phyloP scores from a whole-genome alignment of 2,888 invertebrate genomes.

The Andrena bucephala region DNA sequence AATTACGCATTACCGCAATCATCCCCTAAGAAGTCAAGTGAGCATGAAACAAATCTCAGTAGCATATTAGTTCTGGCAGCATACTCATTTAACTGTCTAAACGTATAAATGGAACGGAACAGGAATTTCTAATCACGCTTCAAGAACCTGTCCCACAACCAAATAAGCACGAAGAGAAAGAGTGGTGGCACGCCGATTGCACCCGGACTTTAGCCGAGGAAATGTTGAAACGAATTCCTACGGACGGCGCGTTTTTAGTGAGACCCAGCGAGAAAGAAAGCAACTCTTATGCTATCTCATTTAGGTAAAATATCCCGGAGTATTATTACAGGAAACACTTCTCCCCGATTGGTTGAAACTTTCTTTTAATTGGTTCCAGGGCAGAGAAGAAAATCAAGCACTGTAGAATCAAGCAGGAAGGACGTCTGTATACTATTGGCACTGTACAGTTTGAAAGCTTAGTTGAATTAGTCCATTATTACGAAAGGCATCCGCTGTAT shows the following conservation, averaged over 20 bases:
- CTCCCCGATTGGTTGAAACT: neutral
- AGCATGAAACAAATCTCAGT: slow-evolving; percentile 63
- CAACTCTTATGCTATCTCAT: slow-evolving; percentile 96
- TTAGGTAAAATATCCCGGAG: slow-evolving; percentile 88
- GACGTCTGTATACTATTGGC: slow-evolving; percentile 95
- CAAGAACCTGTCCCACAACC: slow-evolving; percentile 97
- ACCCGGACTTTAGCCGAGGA: slow-evolving; percentile 95
- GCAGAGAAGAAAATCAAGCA: slow-evolving; percentile 98
- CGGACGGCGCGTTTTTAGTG: slow-evolving; percentile 97
- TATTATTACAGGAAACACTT: neutral
- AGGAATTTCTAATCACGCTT: slow-evolving; percentile 95
- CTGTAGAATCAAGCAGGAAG: slow-evolving; percentile 97
- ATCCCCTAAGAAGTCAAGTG: slow-evolving; percentile 94
- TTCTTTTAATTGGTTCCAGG: slow-evolving; percentile 85
- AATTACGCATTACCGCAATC: slow-evolving; percentile 94
- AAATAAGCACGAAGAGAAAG: slow-evolving; percentile 96
- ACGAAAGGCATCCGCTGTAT: slow-evolving; percentile 96
- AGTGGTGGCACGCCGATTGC: slow-evolving; percentile 95
- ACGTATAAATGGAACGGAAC: slow-evolving; percentile 30
- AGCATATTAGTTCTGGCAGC: neutral
- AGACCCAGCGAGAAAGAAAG: slow-evolving; percentile 95
- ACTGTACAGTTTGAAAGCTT: slow-evolving; percentile 97
- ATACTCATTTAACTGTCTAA: neutral
- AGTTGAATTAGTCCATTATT: slow-evolving; percentile 96
- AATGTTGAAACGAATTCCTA: slow-evolving; percentile 92